These are phyloP conservation scores for Athene cunicularia DNA, from an alignment of 2,113 vertebrate species.

Conservation along the genomic window DNA sequence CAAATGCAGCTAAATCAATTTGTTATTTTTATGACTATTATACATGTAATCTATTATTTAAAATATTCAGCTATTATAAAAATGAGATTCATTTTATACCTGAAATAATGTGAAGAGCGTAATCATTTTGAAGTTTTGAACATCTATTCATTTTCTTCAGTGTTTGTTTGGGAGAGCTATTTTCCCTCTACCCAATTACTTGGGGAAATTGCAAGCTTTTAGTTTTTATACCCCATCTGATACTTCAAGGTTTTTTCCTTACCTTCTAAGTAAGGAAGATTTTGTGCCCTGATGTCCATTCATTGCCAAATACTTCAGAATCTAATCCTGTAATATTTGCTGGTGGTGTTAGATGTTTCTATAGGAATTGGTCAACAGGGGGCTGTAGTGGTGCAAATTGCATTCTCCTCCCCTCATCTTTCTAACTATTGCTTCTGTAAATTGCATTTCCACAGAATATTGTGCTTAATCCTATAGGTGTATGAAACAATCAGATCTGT, in stretches of 20 bases:
- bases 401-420: not conserved
- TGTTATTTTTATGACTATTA: conserved; percentile 44
- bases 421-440: not conserved
- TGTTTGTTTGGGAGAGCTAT: not conserved
- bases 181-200: not conserved
- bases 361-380: not conserved
- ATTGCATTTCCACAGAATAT: not conserved
- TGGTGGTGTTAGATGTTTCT: not conserved
- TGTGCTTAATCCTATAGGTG: not conserved
- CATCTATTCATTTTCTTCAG: not conserved
- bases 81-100: not conserved
- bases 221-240: not conserved
- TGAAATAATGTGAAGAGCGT: not conserved
- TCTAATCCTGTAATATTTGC: not conserved
- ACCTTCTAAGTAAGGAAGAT: not conserved
- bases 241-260: not conserved
- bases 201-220: not conserved
- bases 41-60: not conserved
- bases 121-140: not conserved
- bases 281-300: not conserved
- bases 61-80: not conserved
- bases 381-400: not conserved
- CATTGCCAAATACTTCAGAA: not conserved
- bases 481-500: not conserved
- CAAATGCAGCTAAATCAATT: conserved; percentile 65